A percentile compares a stretch with the other conserved stretches of the same genome.
These are phyloP conservation scores for Porites lobata DNA, from an alignment of 92 coral and sea anemone species.

Conservation along the genomic window DNA sequence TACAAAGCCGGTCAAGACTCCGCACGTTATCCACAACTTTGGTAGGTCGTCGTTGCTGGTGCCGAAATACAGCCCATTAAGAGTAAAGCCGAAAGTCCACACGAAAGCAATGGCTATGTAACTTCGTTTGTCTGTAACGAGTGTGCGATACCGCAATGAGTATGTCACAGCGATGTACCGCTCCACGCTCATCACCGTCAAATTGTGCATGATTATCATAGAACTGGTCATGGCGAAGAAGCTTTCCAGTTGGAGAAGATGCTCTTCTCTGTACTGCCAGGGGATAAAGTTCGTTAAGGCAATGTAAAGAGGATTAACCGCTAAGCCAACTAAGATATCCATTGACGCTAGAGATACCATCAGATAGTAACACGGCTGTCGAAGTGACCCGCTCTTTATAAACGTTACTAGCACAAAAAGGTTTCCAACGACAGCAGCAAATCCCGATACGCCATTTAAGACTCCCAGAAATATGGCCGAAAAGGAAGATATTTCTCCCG, in stretches of 20 bases:
- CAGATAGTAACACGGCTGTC: conserved; percentile 47
- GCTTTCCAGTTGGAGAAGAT: conserved; percentile 55
- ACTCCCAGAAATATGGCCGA: conserved; percentile 31
- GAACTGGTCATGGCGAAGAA: conserved; percentile 60
- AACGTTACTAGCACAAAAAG: conserved; percentile 34
- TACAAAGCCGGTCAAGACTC: conserved; percentile 34
- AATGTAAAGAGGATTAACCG: conserved; percentile 67
- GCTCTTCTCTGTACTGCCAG: conserved; percentile 52
- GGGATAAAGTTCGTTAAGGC: conserved; percentile 29
- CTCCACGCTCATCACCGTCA: conserved; percentile 63
- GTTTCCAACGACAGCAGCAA: conserved; percentile 46
- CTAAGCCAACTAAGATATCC: conserved; percentile 70
- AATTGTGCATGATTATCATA: conserved; percentile 60
- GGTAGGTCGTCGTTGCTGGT: conserved; percentile 37
- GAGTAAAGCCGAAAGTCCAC: conserved; percentile 59
- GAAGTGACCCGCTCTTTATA: conserved; percentile 19
- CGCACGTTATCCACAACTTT: conserved; percentile 63
- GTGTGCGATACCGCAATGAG: conserved; percentile 43
- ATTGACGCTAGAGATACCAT: conserved; percentile 73
- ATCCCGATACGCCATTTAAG: conserved; percentile 22
- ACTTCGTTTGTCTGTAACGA: conserved; percentile 41
- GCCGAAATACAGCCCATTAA: conserved; percentile 33
- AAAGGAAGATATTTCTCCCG: conserved; percentile 23
- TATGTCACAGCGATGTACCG: conserved; percentile 60
- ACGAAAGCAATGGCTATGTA: conserved; percentile 30